Base-by-base conservation (phyloP, 2,113 vertebrate species). In the pig (Sus scrofa) region DNA sequence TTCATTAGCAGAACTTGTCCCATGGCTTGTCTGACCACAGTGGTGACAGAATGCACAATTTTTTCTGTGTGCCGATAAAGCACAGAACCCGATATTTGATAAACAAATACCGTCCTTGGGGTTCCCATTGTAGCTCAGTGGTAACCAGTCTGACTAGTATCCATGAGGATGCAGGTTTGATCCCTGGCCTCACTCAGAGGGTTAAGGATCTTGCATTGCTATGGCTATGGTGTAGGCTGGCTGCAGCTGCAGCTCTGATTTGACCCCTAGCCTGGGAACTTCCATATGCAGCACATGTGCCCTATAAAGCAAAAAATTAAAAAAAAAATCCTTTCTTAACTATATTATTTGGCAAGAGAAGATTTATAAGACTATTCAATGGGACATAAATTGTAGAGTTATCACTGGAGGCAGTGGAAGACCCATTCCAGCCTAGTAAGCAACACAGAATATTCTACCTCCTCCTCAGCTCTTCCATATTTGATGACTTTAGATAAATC, bases 361-460 rank as follows among this genome's bases (percentile, higher is more conserved):
- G 18, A 50, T 32, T 65, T 26, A 19, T 7, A 94, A 89, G 52
- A n/a, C 63, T 15, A 74, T 68, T 27, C 44, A 39, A 27, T 26
- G 15, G 10, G n/a, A 58, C 7, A 68, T 37, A 32, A 27, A 62
- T 27, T 58, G 2, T 24, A 56, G 24, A 37, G 34, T 32, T 32
- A 50, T 70, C 19, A 24, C 1, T 74, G 30, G 1, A 22, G 20
- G 11, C 32, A 27, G 1, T 62, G 6, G 10, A 27, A 37, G 27
- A 37, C 44, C 27, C 7, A 82, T 8, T 56, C 22, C n/a, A 68
- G 13, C 30, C 16, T 93, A 15, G 16, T 1, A 1, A n/a, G 19
- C 8, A 70, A 7, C 6, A 52, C 0, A 20, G 19, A 8, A 4
- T 20, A 52, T 30, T 74, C 30, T 22, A 65, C 39, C 4, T 0